Base-by-base conservation (phyloP, 2,888 invertebrate species). In the Carterocephalus palaemon region DNA sequence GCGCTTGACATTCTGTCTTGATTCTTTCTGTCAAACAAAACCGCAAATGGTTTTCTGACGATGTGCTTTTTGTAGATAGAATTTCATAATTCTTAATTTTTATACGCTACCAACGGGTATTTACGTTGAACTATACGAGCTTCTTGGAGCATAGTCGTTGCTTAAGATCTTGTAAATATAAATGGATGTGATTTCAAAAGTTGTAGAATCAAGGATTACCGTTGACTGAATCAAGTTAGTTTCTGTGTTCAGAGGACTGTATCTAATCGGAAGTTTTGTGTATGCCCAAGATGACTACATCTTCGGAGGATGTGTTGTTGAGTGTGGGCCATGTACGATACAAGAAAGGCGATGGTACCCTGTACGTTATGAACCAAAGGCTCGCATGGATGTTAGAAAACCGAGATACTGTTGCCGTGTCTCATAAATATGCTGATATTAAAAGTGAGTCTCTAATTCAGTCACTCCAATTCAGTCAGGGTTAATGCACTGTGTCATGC, bases 371-470 rank as follows among this genome's bases (percentile, higher is more conserved):
- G 97, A 95, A 96, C 62, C 95, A 96, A 79, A 90, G 98, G 60
- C 88, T 99, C 58, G 98, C 96, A 22, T 99, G 98, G 97, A 97
- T 98, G 94, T 90, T 96, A 52, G 95, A 96, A 71, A 95, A 97
- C 73, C 90, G 93, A 52, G 96, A 97, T 69, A 95, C 94, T 1
- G 97, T 98, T 33, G 93, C 95, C 7, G 94, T 98, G 47, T 97
- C 96, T 43, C 96, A 97, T 81, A 92, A 93, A 71, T 99, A 96
- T 84, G 93, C 95, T 49, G 98, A 98, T 78, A 97, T 99, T 55
- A 98, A 98, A 90, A 92, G 97, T 96, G 89, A 90, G 90, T 78
- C 6, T 2, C 13, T 10, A 12, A 19, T 10, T 15, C 33, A 13
- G 6, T 12, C 12, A 12, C 7, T 12, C 1, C n/a, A n/a, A n/a